phyloP scores from a whole-genome alignment of 2,113 vertebrate species.

The Cairina moschata region DNA sequence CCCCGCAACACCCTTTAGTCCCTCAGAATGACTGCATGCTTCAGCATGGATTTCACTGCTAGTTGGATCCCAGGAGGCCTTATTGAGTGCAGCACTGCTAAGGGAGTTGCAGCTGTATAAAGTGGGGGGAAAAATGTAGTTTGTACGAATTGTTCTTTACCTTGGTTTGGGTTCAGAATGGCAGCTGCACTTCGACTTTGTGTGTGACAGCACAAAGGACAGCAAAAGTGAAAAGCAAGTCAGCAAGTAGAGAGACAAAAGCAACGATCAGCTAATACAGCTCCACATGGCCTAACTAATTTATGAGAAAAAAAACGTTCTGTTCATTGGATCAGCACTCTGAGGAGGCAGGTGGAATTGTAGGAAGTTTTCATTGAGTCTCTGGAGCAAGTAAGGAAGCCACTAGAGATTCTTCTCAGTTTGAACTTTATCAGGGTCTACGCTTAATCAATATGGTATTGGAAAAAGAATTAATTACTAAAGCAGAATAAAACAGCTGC shows the following conservation, averaged over 20 bases:
- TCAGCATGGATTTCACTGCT: constrained; percentile 88
- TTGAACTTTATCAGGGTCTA: constrained; percentile 99
- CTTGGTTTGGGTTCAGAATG: constrained; percentile 79
- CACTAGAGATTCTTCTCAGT: constrained; percentile 94
- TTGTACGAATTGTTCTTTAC: constrained; percentile 85
- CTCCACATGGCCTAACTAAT: constrained; percentile 95
- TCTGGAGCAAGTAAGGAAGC: constrained; percentile 86
- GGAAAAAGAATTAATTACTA: constrained; percentile 99
- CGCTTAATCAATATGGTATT: constrained; percentile 99
- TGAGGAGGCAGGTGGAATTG: constrained; percentile 89
- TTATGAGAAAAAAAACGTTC: constrained; percentile 94
- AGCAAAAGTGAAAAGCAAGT: constrained; percentile 87
- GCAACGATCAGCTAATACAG: constrained; percentile 87
- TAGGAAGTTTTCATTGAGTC: constrained; percentile 99
- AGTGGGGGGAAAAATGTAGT: constrained; percentile 77
- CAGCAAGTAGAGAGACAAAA: constrained; percentile 89
- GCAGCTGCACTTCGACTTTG: constrained; percentile 88
- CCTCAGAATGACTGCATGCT: constrained; percentile 71
- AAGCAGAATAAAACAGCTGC: constrained; percentile 99
- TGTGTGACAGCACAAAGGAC: constrained; percentile 84
- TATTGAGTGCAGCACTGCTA: constrained; percentile 81
- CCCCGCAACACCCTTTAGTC: constrained; percentile 26
- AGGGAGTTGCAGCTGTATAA: constrained; percentile 87
- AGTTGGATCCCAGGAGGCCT: constrained; percentile 90
- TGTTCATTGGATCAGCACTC: constrained; percentile 86